Evolutionary conservation across 1,140 invertebrate species (phyloP), one percentile per base, ranked within the genome.

Genomic region (Leptinotarsa lineolata): DNA sequence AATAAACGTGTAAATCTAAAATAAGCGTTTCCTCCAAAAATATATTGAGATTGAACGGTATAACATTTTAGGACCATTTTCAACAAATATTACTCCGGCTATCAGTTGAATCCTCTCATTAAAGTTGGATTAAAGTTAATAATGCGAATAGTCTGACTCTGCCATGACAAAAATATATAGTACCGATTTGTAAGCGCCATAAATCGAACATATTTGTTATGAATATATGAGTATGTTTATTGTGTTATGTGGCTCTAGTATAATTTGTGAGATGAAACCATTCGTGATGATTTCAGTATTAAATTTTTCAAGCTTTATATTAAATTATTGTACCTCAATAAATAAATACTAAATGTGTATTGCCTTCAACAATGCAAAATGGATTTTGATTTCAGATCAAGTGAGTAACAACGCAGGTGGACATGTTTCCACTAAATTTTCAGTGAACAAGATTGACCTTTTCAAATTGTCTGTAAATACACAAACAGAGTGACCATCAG

Each of bases 281-380:
- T 46, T 46, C 48, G 67, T 68, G 69, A 71, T 71, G 16, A 70
- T 59, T 11, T 64, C 58, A 72, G 71, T 66, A 66, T 48, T 54
- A 58, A 48, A 72, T 72, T 72, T 39, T 48, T 15, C 20, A 39
- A 64, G 61, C 64, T 68, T 65, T 58, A 54, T 77, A 73, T 72
- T 67, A 72, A 46, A 58, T 72, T 72, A 68, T 67, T 79, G 70
- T 75, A 66, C 78, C 78, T 81, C 79, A 81, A 80, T 73, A 68
- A 77, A 74, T 72, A 63, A 71, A 68, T 46, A 69, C 18, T 69
- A 69, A 69, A 75, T 79, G 74, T 77, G 68, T 72, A 77, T 69
- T 81, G 80, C 78, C 78, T 81, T 78, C 77, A 79, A 81, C 78
- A 81, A 81, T 80, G 78, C 78, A 79, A 79, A 79, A 77, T 77